A percentile compares a stretch with the other conserved stretches of the same genome.
Conservation (phyloP, 2,797 vertebrate genomes). For the Hypotaenidia philippensis region DNA sequence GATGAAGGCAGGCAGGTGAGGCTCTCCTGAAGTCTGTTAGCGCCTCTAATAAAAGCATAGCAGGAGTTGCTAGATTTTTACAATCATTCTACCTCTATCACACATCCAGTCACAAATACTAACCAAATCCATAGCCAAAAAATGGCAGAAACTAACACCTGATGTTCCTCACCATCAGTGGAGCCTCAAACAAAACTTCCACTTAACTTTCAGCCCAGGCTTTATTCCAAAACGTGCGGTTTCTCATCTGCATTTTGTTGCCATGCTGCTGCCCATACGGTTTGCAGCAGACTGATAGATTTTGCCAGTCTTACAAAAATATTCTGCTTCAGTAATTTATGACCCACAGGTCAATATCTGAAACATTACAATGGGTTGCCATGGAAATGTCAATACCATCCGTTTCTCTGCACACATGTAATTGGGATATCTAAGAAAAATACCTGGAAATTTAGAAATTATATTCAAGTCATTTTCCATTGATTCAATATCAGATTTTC, state of each 20-base stretch:
- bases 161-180: background rate
- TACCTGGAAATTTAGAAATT: constrained; percentile 36
- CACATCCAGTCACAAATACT: background rate
- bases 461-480: background rate
- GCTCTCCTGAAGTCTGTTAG: background rate
- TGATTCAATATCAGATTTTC: constrained; percentile 22
- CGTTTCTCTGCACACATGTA: background rate
- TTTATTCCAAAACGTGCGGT: background rate
- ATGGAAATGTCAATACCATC: constrained; percentile 72
- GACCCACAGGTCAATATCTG: constrained; percentile 57
- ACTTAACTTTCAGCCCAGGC: background rate
- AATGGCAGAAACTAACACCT: background rate
- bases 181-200: background rate
- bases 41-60: background rate
- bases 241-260: constrained; percentile 17
- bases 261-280: background rate
- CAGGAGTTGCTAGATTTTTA: background rate
- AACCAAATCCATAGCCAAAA: background rate
- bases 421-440: constrained; percentile 59
- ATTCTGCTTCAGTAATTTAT: constrained; percentile 42
- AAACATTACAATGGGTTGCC: constrained; percentile 56
- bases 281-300: constrained; percentile 7
- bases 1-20: background rate
- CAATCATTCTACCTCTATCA: background rate
- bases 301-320: constrained; percentile 39